A percentile compares a stretch with the other conserved stretches of the same genome.
These are phyloP conservation scores for Champsocephalus esox DNA, from an alignment of 2,797 vertebrate species.

Conservation along the genomic window DNA sequence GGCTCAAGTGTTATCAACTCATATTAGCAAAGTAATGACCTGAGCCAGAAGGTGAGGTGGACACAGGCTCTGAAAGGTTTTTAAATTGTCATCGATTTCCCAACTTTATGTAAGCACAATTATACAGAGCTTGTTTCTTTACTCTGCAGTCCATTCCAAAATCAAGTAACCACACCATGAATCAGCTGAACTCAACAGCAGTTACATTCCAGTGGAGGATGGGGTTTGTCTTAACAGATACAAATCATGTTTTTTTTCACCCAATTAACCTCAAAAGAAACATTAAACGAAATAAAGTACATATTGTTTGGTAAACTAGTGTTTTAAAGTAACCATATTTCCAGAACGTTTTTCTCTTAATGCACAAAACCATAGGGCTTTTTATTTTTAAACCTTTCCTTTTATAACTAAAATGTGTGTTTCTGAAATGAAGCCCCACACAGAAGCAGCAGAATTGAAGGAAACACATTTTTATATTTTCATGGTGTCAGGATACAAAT, in stretches of 20 bases:
- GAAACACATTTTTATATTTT: background rate
- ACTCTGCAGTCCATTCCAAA: background rate
- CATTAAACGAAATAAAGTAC: background rate
- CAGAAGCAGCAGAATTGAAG: background rate
- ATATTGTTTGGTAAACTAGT: background rate
- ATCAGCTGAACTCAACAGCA: background rate
- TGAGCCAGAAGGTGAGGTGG: too few species aligned
- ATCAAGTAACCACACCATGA: background rate
- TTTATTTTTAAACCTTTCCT: background rate
- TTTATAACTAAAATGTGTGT: background rate
- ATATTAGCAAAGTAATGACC: too few species aligned
- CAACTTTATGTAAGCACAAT: background rate
- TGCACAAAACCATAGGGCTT: background rate
- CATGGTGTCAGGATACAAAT: slow-evolving; percentile 16
- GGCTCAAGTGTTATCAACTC: background rate
- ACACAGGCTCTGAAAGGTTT: too few species aligned
- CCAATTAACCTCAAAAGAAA: background rate
- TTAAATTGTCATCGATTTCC: too few species aligned
- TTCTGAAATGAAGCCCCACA: background rate
- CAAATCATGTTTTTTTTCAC: background rate
- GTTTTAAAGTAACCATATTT: background rate
- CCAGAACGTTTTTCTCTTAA: background rate
- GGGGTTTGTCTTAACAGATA: background rate
- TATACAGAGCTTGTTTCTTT: background rate
- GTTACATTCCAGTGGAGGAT: background rate